Percentiles rank a stretch among this genome's conserved stretches.
Evolutionary conservation across 2,888 invertebrate species (phyloP).

Genomic region (Endomychus coccineus): DNA sequence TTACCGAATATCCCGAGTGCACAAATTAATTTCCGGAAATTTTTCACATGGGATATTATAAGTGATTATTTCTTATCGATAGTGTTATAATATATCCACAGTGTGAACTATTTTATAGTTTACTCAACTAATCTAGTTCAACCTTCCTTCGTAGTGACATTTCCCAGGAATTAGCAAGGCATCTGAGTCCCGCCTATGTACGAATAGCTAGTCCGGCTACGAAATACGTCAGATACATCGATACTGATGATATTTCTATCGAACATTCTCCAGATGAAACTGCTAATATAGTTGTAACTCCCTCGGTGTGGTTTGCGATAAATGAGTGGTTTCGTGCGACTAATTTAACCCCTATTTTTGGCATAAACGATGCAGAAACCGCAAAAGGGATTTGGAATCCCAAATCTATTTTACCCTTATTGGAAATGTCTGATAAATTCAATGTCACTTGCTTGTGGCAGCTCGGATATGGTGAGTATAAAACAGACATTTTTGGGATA

Average conservation of each 20-base stretch:
- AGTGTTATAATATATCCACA: too few species aligned
- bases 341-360: constrained; percentile 61
- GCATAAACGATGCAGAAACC: constrained; percentile 54
- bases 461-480: constrained; percentile 59
- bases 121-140: too few species aligned
- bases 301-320: constrained; percentile 38
- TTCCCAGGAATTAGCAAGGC: constrained; percentile 57
- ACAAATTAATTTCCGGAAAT: too few species aligned
- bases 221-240: constrained; percentile 39
- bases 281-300: constrained; percentile 32
- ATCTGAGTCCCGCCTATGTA: constrained; percentile 64
- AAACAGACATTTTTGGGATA: too few species aligned
- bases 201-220: constrained; percentile 65
- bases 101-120: too few species aligned
- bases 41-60: too few species aligned
- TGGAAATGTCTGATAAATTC: constrained; percentile 60
- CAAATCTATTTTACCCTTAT: constrained; percentile 55
- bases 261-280: constrained; percentile 22
- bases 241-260: constrained; percentile 22
- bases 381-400: constrained; percentile 58
- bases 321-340: constrained; percentile 50
- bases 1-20: too few species aligned
- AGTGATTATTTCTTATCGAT: too few species aligned
- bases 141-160: constrained; percentile 51
- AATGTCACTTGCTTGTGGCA: constrained; percentile 65